A percentile compares a stretch with the other conserved stretches of the same genome.
These are phyloP conservation scores for Hipparchia sbordonii DNA, from an alignment of 2,888 invertebrate species.

Conservation along the genomic window DNA sequence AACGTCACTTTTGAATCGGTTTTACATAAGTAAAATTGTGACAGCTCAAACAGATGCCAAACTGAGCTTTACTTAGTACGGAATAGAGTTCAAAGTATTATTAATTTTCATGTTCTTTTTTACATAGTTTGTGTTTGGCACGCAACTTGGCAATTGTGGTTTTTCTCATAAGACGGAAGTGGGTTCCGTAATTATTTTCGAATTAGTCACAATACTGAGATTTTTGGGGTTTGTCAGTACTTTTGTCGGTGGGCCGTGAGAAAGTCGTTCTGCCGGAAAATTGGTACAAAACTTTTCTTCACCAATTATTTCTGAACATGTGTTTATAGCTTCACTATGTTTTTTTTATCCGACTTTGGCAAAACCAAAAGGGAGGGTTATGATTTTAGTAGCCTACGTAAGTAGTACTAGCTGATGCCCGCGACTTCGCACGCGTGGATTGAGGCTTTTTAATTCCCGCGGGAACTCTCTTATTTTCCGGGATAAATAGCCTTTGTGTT, in stretches of 20 bases:
- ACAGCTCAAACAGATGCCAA: constrained; percentile 15
- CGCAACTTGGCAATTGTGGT: constrained; percentile 73
- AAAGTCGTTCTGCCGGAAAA: constrained; percentile 40
- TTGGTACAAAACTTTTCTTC: constrained; percentile 32
- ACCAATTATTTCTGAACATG: not conserved
- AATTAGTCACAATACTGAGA: constrained; percentile 72
- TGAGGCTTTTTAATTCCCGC: too few species aligned
- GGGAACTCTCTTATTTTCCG: too few species aligned
- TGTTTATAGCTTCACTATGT: not conserved
- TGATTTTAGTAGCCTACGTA: too few species aligned
- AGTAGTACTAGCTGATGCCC: too few species aligned
- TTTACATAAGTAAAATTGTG: constrained; percentile 38
- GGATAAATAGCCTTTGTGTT: too few species aligned
- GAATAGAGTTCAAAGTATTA: constrained; percentile 31
- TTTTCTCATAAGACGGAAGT: constrained; percentile 73
- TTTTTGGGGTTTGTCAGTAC: constrained; percentile 47
- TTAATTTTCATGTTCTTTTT: constrained; percentile 49
- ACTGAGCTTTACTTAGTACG: not conserved
- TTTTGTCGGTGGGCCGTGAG: constrained; percentile 41
- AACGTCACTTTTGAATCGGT: constrained; percentile 41
- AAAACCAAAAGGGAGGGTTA: too few species aligned
- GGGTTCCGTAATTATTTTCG: constrained; percentile 70
- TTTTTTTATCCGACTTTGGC: not conserved
- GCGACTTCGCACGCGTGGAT: too few species aligned
- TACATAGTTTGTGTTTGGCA: constrained; percentile 67